Base-by-base conservation (phyloP, 2,888 invertebrate species). In the Tenthredo distinguenda region DNA sequence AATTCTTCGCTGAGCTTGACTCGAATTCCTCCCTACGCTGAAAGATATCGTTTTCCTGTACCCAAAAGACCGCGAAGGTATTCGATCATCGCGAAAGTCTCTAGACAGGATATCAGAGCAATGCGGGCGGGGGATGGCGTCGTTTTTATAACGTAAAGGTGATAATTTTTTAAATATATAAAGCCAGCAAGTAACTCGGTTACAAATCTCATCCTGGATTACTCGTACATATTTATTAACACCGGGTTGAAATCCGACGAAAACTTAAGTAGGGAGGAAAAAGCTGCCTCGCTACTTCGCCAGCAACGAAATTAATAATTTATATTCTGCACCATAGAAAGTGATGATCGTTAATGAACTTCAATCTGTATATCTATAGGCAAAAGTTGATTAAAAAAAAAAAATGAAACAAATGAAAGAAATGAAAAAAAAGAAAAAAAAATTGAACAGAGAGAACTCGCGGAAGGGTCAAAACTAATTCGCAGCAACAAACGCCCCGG, bases 71-170 rank as follows among this genome's bases (percentile, higher is more conserved):
- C 71, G 21, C 3, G 76, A 15, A 40, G 47, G 76, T 40, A 76
- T 47, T 76, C 76, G 47, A 76, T 74, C 76, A 47, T 47, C 76
- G 6, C 31, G 26, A 18, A 47, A 47, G 26, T 18, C 47, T 47
- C 26, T 47, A 47, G 76, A 47, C 47, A 76, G 47, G 76, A 76
- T 76, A 76, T 76, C 26, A 47, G 47, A 76, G 76, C 15, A 26
- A 21, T 47, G 74, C 47, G 37, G 21, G 7, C 26, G 12, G 62
- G 62, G 21, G 62, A 26, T 62, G 2, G 65, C 18, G 31, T 37
- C 37, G n/a, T 34, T 34, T 15, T 71, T 37, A 37, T 37, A 71
- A 74, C 21, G 74, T 47, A 74, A 47, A 47, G 47, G 47, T 76
- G 26, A 76, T 76, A 76, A 47, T 21, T 76, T 43, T 10, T 15